A percentile compares a stretch with the other conserved stretches of the same genome.
Evolutionary conservation across 2,113 vertebrate species (phyloP).

Genomic region (Circaetus cinerascens): DNA sequence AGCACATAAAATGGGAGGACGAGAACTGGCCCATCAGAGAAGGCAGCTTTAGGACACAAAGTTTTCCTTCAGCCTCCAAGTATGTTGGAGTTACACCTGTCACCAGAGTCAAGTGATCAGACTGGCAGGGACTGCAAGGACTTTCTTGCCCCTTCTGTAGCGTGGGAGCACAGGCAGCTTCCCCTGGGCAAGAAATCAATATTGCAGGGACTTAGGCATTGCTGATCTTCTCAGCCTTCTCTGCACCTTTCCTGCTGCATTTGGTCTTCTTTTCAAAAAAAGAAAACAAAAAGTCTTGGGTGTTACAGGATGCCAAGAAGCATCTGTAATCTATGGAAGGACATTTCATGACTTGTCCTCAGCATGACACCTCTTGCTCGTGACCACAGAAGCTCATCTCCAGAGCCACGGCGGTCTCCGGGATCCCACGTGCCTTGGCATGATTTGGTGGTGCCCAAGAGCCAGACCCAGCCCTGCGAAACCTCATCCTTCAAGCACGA

Average conservation of each 20-base stretch:
- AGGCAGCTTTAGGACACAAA: not conserved
- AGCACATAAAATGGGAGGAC: not conserved
- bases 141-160: not conserved
- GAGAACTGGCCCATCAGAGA: not conserved
- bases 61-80: not conserved
- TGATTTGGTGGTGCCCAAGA: not conserved
- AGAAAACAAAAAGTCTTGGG: not conserved
- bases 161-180: not conserved
- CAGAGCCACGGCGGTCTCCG: fast-evolving
- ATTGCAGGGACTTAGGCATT: not conserved
- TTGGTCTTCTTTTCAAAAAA: not conserved
- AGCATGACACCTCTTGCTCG: fast-evolving
- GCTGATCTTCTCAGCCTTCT: not conserved
- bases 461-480: not conserved
- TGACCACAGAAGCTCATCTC: not conserved
- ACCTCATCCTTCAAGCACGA: not conserved
- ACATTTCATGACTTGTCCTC: not conserved
- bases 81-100: not conserved
- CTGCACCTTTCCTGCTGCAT: not conserved
- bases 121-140: not conserved
- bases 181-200: not conserved
- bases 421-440: not conserved
- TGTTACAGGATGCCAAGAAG: not conserved
- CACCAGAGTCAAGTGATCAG: not conserved
- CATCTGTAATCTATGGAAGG: not conserved